Percentiles rank a stretch among this genome's conserved stretches.
Conservation (phyloP, 2,113 vertebrate species). For the Aix galericulata region DNA sequence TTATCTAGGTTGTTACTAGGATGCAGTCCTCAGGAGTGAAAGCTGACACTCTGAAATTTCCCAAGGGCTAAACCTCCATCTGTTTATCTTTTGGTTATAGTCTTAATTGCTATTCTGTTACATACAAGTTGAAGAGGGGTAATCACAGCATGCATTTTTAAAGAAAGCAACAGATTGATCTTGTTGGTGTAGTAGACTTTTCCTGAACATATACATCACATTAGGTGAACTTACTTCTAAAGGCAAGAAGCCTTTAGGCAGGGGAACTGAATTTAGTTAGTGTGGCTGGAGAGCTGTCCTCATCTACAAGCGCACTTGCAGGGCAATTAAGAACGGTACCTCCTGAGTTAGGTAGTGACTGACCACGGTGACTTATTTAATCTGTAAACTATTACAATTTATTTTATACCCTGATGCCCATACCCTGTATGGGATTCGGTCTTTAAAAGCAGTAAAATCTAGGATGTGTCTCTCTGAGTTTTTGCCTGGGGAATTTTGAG, state of each 20-base stretch:
- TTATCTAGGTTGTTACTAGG: not conserved
- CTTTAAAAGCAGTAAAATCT: not conserved
- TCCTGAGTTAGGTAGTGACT: not conserved
- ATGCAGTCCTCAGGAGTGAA: not conserved
- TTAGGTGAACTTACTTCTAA: not conserved
- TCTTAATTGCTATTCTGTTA: not conserved
- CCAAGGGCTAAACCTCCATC: not conserved
- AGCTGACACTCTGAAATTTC: not conserved
- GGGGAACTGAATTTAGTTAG: not conserved
- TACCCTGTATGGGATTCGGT: not conserved
- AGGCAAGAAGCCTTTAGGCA: not conserved
- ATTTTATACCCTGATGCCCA: not conserved
- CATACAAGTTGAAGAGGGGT: not conserved
- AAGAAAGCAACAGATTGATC: not conserved
- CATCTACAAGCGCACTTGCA: not conserved
- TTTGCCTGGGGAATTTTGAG: not conserved
- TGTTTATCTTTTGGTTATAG: not conserved
- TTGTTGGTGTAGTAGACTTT: fast-evolving
- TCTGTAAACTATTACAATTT: not conserved
- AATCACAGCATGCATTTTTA: not conserved
- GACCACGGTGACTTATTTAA: not conserved
- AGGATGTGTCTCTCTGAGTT: not conserved
- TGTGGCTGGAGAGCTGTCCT: not conserved
- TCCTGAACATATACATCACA: not conserved
- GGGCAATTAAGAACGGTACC: not conserved